These are phyloP conservation scores for Mesorhabditis spiculigera DNA, from an alignment of 2,888 invertebrate genomes.

Conservation along the genomic window DNA sequence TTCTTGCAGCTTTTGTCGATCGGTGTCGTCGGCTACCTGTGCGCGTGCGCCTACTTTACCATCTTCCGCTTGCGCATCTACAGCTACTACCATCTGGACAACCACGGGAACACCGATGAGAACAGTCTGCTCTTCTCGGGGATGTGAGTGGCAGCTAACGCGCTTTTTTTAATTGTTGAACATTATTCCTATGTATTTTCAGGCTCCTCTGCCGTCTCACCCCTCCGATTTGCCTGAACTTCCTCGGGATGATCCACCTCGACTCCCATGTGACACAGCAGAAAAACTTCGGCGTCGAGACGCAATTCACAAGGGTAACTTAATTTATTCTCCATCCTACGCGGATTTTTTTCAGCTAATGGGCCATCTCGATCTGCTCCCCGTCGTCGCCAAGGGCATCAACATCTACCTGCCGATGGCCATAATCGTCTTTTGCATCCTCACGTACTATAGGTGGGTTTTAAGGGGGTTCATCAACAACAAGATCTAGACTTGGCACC, in stretches of 20 bases:
- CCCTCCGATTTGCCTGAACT: constrained; percentile 96
- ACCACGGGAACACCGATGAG: constrained; percentile 96
- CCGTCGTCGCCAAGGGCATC: constrained; percentile 92
- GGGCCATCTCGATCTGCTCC: constrained; percentile 98
- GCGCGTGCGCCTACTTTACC: constrained; percentile 95
- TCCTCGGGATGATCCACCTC: constrained; percentile 92
- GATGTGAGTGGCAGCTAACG: constrained; percentile 68
- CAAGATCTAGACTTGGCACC: constrained; percentile 78
- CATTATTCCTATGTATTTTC: constrained; percentile 16
- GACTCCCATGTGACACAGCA: constrained; percentile 70
- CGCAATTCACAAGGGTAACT: constrained; percentile 81
- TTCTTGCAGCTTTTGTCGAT: constrained; percentile 79
- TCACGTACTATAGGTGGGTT: constrained; percentile 66
- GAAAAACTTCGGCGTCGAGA: constrained; percentile 66
- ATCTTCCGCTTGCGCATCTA: constrained; percentile 90
- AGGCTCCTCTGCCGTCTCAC: constrained; percentile 77
- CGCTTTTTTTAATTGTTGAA: background rate
- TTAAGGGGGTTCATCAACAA: background rate
- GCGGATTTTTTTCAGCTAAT: constrained; percentile 69
- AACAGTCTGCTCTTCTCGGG: constrained; percentile 97
- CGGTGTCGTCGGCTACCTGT: constrained; percentile 84
- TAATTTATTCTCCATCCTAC: background rate
- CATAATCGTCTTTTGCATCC: constrained; percentile 84
- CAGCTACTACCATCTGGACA: constrained; percentile 92
- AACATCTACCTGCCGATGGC: constrained; percentile 98